Evolutionary conservation across 2,113 vertebrate species (phyloP), one percentile per base, ranked within the genome.

Genomic region (Benitochromis conjunctus): DNA sequence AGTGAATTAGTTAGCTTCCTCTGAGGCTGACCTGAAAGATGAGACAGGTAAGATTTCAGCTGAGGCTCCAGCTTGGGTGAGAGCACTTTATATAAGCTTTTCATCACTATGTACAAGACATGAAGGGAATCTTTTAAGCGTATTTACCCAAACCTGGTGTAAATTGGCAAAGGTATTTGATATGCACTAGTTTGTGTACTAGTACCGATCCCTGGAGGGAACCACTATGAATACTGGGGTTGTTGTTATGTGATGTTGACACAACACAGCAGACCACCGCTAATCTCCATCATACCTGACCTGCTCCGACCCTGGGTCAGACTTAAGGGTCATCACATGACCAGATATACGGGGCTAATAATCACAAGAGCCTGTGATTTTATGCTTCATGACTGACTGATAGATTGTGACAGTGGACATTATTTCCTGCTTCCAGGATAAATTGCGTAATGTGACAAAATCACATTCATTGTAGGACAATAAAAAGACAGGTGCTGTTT

Each of bases 261-360:
- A 95, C 87, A 95, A 94, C 92, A 95, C 90, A 87, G 78, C 5
- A 31, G 38, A 56, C 83, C 19, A 36, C 82, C 85, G 60, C 93
- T 95, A 93, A 95, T 93, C 94, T 85, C 81, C 87, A 89, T 89
- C 91, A 76, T 86, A 91, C 84, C 74, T 89, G 92, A 95, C 86
- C 92, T 82, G 64, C 76, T 88, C 48, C 46, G 64, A 66, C 16
- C 13, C 48, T 2, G 53, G 87, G 92, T 92, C 93, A 85, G 66
- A 71, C 78, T 66, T 86, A 3, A 74, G 87, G 88, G 89, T 88
- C 84, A 31, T 90, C 94, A 91, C 87, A 91, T 95, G 93, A 94
- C 85, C 78, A 19, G 60, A 85, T 62, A 88, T 18, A 66, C 29
- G 82, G 87, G 82, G 85, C 64, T 82, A 81, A 92, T 82, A 82